Conservation (phyloP, 2,797 vertebrate genomes). For the Saxicola maurus region DNA sequence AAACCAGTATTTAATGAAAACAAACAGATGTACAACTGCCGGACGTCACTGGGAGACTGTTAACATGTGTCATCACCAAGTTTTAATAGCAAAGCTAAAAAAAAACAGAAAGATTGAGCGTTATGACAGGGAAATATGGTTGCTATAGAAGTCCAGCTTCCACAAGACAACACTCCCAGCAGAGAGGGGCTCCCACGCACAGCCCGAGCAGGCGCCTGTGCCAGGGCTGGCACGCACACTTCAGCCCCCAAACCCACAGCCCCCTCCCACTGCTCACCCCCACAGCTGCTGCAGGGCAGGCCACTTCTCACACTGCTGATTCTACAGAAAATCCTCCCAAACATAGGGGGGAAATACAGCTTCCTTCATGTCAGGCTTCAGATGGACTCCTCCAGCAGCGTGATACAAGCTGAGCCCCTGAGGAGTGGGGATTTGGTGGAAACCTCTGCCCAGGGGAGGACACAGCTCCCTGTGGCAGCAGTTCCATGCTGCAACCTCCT, state of each 20-base stretch:
- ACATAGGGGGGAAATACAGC: accelerated
- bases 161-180: neutral
- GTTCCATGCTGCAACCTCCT: accelerated
- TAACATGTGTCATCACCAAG: slow-evolving; percentile 34
- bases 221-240: accelerated
- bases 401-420: accelerated
- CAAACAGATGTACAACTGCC: slow-evolving; percentile 35
- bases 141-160: slow-evolving; percentile 25
- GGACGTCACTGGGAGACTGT: neutral
- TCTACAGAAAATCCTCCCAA: neutral
- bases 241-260: neutral
- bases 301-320: neutral
- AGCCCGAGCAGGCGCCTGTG: accelerated
- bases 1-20: slow-evolving; percentile 42
- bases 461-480: neutral
- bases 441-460: neutral
- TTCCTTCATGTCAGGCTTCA: neutral
- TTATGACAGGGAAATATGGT: neutral
- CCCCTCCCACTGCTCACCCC: neutral
- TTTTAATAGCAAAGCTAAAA: slow-evolving; percentile 30
- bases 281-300: neutral
- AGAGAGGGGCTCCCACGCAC: neutral
- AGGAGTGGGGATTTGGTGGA: accelerated
- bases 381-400: accelerated
- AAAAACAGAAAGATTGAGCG: neutral